A percentile compares a stretch with the other conserved stretches of the same genome.
Conservation (phyloP, 2,888 invertebrate genomes). For the Erpobdella octoculata region DNA sequence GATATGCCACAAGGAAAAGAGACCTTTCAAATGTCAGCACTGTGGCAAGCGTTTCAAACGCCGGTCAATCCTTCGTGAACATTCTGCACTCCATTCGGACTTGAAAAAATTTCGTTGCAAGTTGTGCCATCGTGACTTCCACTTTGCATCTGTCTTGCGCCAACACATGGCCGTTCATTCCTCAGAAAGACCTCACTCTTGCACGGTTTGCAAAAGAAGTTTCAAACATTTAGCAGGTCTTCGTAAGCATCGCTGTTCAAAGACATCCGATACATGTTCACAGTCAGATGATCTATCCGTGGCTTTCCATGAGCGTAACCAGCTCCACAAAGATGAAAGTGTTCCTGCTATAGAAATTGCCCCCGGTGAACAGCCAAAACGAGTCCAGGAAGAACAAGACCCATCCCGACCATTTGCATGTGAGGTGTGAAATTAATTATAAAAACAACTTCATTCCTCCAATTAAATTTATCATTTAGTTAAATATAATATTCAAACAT, state of each 20-base stretch:
- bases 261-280: no score
- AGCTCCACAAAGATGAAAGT: not conserved
- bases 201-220: not conserved
- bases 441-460: no score
- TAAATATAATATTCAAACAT: no score
- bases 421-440: not conserved
- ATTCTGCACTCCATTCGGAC: not conserved
- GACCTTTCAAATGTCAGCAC: conserved; percentile 2
- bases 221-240: not conserved
- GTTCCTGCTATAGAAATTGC: not conserved
- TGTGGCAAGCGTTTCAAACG: conserved; percentile 16
- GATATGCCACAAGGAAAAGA: not conserved
- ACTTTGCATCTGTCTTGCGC: not conserved
- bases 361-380: not conserved
- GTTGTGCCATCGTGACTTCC: not conserved
- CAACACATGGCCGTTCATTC: conserved; percentile 17
- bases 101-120: not conserved
- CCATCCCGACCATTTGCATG: conserved; percentile 7
- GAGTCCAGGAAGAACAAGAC: not conserved
- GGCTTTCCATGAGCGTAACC: not conserved
- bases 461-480: no score
- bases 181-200: not conserved
- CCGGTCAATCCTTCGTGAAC: not conserved
- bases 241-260: not conserved
- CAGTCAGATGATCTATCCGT: no score